These are phyloP conservation scores for Monomorium pharaonis DNA, from an alignment of 1,140 invertebrate species.

Conservation along the genomic window DNA sequence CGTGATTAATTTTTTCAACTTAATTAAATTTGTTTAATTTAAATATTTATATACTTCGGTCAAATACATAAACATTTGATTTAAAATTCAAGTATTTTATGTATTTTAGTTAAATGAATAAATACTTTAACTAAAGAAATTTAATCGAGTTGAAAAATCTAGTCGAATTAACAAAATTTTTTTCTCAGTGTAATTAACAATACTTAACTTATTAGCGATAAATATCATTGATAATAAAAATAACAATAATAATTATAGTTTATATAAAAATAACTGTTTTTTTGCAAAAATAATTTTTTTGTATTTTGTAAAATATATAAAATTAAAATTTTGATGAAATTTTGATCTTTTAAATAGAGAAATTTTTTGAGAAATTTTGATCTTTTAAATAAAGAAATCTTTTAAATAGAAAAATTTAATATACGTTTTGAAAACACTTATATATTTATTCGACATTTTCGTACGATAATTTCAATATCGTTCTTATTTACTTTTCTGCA, in stretches of 20 bases:
- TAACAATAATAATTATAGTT: not conserved
- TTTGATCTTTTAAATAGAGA: not conserved
- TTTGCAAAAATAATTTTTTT: not conserved
- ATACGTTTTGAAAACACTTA: not conserved
- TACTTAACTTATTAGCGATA: not conserved
- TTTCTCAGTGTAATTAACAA: not conserved
- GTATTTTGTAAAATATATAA: not conserved
- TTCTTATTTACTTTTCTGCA: constrained; percentile 49
- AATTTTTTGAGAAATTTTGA: too few relatives aligned
- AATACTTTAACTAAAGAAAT: too few relatives aligned
- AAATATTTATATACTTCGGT: too few relatives aligned
- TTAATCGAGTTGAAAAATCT: too few relatives aligned
- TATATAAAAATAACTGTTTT: not conserved
- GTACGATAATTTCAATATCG: not conserved
- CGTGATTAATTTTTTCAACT: too few relatives aligned
- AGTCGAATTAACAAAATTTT: too few relatives aligned
- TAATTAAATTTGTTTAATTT: too few relatives aligned
- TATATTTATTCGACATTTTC: not conserved
- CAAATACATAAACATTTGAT: too few relatives aligned
- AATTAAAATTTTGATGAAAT: not conserved
- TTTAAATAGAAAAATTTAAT: not conserved
- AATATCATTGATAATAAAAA: not conserved
- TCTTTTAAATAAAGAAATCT: not conserved
- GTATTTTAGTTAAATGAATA: too few relatives aligned
- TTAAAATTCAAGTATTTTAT: too few relatives aligned